Percentiles rank a stretch among this genome's conserved stretches.
These are phyloP conservation scores for Neopelma chrysocephalum DNA, from an alignment of 2,797 vertebrate genomes.

Conservation along the genomic window DNA sequence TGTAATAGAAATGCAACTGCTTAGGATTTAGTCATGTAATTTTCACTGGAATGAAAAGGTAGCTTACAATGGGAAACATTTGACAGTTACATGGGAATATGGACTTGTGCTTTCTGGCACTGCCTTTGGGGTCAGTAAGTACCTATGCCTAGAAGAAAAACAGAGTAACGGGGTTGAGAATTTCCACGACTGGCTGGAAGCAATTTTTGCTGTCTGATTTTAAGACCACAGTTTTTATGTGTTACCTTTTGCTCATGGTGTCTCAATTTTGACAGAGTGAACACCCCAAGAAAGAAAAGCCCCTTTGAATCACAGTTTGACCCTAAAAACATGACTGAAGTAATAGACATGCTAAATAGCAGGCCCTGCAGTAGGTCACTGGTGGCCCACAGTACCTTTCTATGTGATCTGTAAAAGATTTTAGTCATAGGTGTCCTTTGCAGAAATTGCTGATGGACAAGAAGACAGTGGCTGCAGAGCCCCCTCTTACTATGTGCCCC, in stretches of 20 bases:
- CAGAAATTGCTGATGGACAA: background rate
- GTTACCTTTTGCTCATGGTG: background rate
- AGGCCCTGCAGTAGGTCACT: background rate
- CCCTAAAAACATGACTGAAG: background rate
- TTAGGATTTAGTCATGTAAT: background rate
- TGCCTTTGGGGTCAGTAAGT: background rate
- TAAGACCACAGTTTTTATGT: background rate
- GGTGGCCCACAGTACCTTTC: background rate
- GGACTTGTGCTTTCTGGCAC: background rate
- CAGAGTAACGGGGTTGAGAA: background rate
- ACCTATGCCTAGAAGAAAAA: background rate
- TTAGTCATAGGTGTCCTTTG: background rate
- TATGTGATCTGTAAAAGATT: background rate
- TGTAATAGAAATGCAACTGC: background rate
- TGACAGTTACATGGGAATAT: background rate
- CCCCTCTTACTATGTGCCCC: accelerated
- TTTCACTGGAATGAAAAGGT: background rate
- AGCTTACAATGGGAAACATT: background rate
- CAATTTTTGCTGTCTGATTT: background rate
- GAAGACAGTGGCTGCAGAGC: background rate
- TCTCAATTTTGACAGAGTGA: background rate
- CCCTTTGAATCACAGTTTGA: background rate
- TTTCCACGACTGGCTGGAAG: background rate
- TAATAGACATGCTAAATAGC: background rate
- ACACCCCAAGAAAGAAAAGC: background rate